Base-by-base conservation (phyloP, 2,113 vertebrate genomes). In the Xyliphius kryptos region DNA sequence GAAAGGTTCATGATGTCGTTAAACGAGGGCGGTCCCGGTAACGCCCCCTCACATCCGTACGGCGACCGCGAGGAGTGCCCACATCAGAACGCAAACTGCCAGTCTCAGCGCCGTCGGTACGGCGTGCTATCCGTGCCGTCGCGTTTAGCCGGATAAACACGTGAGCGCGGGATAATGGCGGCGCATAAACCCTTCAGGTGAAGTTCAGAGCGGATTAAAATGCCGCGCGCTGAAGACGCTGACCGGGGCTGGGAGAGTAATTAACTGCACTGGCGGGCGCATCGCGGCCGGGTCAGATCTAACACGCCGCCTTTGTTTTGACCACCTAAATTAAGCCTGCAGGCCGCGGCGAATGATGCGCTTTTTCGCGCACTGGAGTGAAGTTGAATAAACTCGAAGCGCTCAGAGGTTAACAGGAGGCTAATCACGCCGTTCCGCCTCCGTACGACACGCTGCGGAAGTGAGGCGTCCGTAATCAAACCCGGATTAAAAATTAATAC, bases 401-500 rank as follows among this genome's bases (percentile, higher is more conserved):
- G 66, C 63, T 74, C 62, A 59, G 47, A 47, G 63, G 74, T 80
- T 72, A 61, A 69, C 50, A 68, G 79, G 41, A 77, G 65, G 79
- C 73, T 77, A 77, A 80, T 67, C 77, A 62, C 69, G 69, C 73
- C 73, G 68, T 26, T 76, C 75, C 75, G 69, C 63, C 73, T 74
- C 80, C 74, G 75, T 76, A 77, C 72, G 73, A 74, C 82, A 76
- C 76, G 80, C 56, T 73, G 77, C 65, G 76, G 77, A 87, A 86
- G 77, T 88, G 80, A 86, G 83, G 75, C 85, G 83, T 80, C 77
- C 85, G 78, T 85, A 86, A 87, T 83, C 79, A 74, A 81, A 76
- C 81, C 82, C 68, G 68, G 76, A 85, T 89, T 81, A 88, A 89
- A 87, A 83, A 89, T 88, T 88, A 85, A 89, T 86, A n/a, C n/a